Base-by-base conservation (phyloP, 2,113 vertebrate genomes). In the Setophaga coronata region DNA sequence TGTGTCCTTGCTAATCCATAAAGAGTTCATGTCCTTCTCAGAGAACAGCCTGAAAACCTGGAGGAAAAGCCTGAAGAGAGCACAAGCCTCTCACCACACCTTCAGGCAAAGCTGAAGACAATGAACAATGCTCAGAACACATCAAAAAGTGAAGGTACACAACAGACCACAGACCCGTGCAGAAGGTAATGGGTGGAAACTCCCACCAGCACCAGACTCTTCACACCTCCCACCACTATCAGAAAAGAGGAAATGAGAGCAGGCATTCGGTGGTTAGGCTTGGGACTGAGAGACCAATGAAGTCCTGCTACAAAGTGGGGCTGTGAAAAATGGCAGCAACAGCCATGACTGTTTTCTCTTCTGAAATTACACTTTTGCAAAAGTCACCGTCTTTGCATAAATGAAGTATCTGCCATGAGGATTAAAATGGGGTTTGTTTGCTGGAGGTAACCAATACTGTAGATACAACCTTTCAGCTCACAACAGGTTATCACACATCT, bases 231-330 rank as follows among this genome's bases (percentile, higher is more conserved):
- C 38, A 72, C 28, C 31, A 28, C 66, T 58, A 25, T 13, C 61
- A 95, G 80, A 91, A 91, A 96, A 97, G 87, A 95, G 94, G 95
- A 97, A 97, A 92, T 61, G 89, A 96, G 62, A 95, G 42, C 54
- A 79, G 29, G 86, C 70, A 62, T 94, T 92, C 42, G 29, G 72
- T 81, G 69, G 76, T 87, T 90, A n/a, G 13, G 15, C 65, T 90
- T 58, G 38, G 91, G 70, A 82, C 93, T 64, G 53, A 82, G 43
- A 79, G 28, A 86, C 82, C 71, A 77, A 23, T 36, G 31, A 77
- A 88, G 24, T n/a, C 34, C 79, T 66, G 38, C 50, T 58, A 43
- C 14, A 73, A 61, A 77, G 51, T 5, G 1, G 14, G 33, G 40
- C 60, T 70, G 28, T 58, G 54, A 83, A 86, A 91, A 47, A 54